phyloP scores from a whole-genome alignment of 2,888 invertebrate species.

The Diplolepis rosae region DNA sequence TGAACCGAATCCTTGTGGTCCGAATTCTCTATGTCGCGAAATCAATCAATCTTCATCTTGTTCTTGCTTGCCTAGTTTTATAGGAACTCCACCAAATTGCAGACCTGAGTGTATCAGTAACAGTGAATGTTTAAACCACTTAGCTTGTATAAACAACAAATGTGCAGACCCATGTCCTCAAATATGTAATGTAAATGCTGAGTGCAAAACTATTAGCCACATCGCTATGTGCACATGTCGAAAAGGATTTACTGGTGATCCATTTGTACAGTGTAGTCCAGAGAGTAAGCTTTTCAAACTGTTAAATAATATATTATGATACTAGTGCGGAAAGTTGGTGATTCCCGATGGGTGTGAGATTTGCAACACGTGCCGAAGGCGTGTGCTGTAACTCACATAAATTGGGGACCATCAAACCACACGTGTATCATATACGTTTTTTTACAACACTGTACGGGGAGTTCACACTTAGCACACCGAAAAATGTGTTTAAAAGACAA shows the following conservation, averaged over 20 bases:
- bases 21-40: conserved; percentile 79
- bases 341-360: too few species aligned
- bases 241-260: conserved; percentile 81
- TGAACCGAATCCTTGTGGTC: conserved; percentile 81
- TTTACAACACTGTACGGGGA: too few species aligned
- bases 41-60: conserved; percentile 80
- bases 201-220: conserved; percentile 84
- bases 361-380: too few species aligned
- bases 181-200: conserved; percentile 81
- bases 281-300: neutral
- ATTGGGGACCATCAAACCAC: too few species aligned
- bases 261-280: conserved; percentile 76
- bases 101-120: conserved; percentile 82
- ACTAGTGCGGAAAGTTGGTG: too few species aligned
- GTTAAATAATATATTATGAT: too few species aligned
- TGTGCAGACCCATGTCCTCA: conserved; percentile 83
- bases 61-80: conserved; percentile 79
- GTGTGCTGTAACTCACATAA: too few species aligned
- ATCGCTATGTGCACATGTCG: conserved; percentile 81
- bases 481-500: too few species aligned
- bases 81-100: conserved; percentile 80
- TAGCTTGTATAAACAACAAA: conserved; percentile 81
- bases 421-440: too few species aligned
- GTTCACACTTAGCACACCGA: too few species aligned
- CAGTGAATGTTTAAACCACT: conserved; percentile 79